Evolutionary conservation across 2,113 vertebrate species (phyloP).

Genomic region (Channa maculata): DNA sequence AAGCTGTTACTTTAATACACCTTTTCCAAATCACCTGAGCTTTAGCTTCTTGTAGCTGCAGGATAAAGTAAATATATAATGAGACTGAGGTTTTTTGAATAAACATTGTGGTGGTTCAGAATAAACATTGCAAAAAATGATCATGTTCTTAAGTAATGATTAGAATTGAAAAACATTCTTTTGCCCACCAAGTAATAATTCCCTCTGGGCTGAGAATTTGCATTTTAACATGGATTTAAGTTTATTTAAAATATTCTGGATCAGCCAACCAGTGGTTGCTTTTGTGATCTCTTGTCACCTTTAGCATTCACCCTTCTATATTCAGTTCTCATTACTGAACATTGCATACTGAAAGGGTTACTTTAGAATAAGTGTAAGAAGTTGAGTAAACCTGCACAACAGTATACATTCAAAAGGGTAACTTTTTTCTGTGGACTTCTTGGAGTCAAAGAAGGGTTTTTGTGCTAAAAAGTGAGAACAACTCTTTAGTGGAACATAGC

Average conservation of each 20-base stretch:
- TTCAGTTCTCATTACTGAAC: constrained; percentile 5
- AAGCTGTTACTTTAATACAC: constrained; percentile 8
- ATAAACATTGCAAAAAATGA: constrained; percentile 42
- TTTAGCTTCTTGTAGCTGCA: constrained; percentile 17
- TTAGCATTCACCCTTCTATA: constrained; percentile 21
- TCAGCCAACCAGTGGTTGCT: constrained; percentile 35
- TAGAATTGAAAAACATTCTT: constrained; percentile 45
- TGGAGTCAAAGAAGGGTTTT: constrained; percentile 15
- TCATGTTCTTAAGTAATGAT: constrained; percentile 61
- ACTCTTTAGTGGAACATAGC: constrained; percentile 21
- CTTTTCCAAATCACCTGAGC: constrained; percentile 7
- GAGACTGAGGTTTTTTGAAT: constrained; percentile 20
- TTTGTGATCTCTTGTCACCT: constrained; percentile 46
- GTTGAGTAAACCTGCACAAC: constrained; percentile 19
- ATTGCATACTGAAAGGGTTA: constrained; percentile 25
- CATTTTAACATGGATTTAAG: constrained; percentile 37
- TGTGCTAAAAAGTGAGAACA: constrained; percentile 30
- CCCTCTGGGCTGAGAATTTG: constrained; percentile 35
- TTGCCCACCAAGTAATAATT: constrained; percentile 32
- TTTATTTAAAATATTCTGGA: not conserved
- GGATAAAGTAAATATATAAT: constrained; percentile 27
- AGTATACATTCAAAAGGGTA: constrained; percentile 8
- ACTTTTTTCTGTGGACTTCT: constrained; percentile 25
- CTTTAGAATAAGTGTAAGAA: constrained; percentile 13
- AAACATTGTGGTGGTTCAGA: constrained; percentile 35